Evolutionary conservation across 2,113 vertebrate species (phyloP), one percentile per base, ranked within the genome.

Genomic region (Menidia beryllina): DNA sequence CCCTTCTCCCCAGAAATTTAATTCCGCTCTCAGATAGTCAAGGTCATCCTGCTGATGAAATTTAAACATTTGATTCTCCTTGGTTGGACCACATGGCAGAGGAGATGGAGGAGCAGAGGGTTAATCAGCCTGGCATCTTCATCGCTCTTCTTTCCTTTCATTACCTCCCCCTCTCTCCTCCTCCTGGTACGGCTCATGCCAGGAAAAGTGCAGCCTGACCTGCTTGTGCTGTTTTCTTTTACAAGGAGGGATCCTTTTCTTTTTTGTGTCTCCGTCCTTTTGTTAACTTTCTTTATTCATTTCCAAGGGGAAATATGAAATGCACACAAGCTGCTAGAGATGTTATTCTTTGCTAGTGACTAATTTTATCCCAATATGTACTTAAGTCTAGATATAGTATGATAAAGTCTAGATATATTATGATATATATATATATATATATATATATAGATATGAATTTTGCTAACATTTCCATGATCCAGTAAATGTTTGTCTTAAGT

Each of bases 11-110:
- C 82, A 61, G 77, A 75, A 84, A 83, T 87, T 30, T 66, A 88
- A 89, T 90, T 75, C 85, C 69, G 24, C 72, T 77, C 67, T 78
- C 69, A 69, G 69, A 58, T 43, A 65, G 78, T 82, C 83, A 88
- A 90, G 89, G 88, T 90, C 80, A 5, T 61, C 61, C 73, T 66
- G 7, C 50, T 55, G 78, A 83, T 83, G 80, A 87, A 82, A 89
- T 85, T 79, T 77, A 79, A 79, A 85, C 84, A 81, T 88, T 80
- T 82, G 59, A 81, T 55, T 86, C 77, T 76, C 70, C 68, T 88
- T 50, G 67, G 39, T 58, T 26, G 75, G 38, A 70, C 73, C 36
- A 23, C 15, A 58, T 48, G 61, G 69, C 66, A 76, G 64, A 62
- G 64, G 38, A 50, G 71, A 54, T 4, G 71, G 25, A 55, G 57